A percentile compares a stretch with the other conserved stretches of the same genome.
Evolutionary conservation across 2,797 vertebrate genomes (phyloP).

Genomic region (Eulemur rubriventer): DNA sequence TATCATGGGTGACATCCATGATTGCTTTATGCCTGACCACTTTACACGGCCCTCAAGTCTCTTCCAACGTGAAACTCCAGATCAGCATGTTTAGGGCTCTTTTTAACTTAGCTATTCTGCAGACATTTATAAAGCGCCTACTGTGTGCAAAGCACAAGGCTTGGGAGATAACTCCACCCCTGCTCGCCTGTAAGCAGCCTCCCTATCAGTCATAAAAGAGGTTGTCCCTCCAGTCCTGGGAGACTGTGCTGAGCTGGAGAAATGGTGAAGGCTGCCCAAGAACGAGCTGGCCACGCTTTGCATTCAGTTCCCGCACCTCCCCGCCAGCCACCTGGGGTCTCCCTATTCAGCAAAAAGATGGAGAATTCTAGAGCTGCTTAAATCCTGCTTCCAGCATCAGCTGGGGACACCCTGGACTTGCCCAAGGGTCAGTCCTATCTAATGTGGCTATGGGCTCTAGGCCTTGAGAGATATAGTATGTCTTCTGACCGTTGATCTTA

Average conservation of each 20-base stretch:
- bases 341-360: not conserved
- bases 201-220: not conserved
- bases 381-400: not conserved
- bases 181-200: not conserved
- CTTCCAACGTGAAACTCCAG: not conserved
- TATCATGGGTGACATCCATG: not conserved
- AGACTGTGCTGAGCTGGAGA: not conserved
- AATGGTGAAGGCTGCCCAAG: not conserved
- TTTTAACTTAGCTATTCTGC: not conserved
- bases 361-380: not conserved
- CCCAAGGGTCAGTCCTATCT: not conserved
- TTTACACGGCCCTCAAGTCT: not conserved
- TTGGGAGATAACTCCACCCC: not conserved
- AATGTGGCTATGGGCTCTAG: not conserved
- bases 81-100: not conserved
- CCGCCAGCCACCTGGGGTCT: not conserved
- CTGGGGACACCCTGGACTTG: not conserved
- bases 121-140: not conserved
- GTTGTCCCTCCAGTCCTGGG: not conserved
- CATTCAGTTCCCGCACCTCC: not conserved
- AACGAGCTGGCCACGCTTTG: not conserved
- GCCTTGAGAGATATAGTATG: not conserved
- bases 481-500: not conserved
- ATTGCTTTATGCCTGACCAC: not conserved
- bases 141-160: not conserved